Conservation (phyloP, 2,888 invertebrate genomes). For the Ectemnius cavifrons region DNA sequence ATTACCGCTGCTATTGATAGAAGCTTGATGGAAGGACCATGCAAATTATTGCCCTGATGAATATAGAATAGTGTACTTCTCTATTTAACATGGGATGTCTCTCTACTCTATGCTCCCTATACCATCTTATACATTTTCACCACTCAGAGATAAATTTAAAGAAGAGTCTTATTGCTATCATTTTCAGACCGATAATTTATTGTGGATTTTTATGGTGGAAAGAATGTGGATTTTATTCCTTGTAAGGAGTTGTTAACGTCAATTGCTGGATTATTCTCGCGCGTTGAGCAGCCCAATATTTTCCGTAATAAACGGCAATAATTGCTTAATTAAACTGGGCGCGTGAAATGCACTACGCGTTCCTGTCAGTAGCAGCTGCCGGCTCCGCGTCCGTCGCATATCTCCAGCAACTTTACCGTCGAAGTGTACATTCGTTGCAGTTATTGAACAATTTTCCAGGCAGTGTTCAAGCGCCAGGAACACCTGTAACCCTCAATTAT, state of each 20-base stretch:
- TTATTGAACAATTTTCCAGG: slow-evolving; percentile 68
- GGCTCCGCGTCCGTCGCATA: slow-evolving; percentile 65
- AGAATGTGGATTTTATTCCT: background rate
- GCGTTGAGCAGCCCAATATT: slow-evolving; percentile 51
- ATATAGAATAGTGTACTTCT: no score
- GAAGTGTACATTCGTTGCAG: slow-evolving; percentile 70
- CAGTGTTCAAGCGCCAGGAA: slow-evolving; percentile 59
- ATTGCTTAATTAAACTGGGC: slow-evolving; percentile 72
- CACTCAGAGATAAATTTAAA: no score
- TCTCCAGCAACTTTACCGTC: slow-evolving; percentile 70
- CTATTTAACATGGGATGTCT: no score
- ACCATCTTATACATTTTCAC: no score
- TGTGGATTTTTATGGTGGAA: no score
- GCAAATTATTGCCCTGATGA: no score
- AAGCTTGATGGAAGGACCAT: no score
- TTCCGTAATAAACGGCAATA: slow-evolving; percentile 68
- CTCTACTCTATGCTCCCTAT: no score
- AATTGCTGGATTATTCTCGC: no score
- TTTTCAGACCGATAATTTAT: no score
- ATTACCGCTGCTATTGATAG: no score
- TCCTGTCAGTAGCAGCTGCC: slow-evolving; percentile 68
- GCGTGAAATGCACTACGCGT: slow-evolving; percentile 65
- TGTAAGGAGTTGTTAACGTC: background rate
- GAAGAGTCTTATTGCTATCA: no score
- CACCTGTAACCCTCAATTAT: slow-evolving; percentile 69